Base-by-base conservation (phyloP, 2,797 vertebrate genomes). In the Staurois parvus region DNA sequence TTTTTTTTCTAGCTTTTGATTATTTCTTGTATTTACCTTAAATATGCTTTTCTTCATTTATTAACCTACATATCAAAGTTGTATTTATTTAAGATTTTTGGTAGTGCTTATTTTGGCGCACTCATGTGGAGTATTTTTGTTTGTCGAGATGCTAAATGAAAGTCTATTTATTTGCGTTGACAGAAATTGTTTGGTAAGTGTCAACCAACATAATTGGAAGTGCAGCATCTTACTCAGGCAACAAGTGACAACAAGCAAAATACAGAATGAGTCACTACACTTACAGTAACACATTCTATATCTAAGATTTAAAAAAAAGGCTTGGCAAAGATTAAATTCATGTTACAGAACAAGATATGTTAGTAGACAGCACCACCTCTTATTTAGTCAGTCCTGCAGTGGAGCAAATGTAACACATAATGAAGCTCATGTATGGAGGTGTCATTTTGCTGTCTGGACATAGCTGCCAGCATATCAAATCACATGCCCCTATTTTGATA, bases 1-100 rank as follows among this genome's bases (percentile, higher is more conserved):
- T 45, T 15, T 42, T 42, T 64, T 77, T 34, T 76, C 37, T 62
- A 24, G 45, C 30, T 76, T 21, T 77, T 66, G 59, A 64, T 30
- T 66, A 64, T 66, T 77, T n/a, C 34, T 21, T 77, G 40, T 77
- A 77, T 66, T 34, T 59, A 28, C 59, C 13, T n/a, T 40, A 40
- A 66, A 32, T 32, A 42, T 66, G 37, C 52, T 34, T 77, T 34
- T 77, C 19, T 66, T 77, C 32, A 40, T 59, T 59, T 66, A 32
- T 64, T 19, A 52, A 52, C 8, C 48, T 17, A 48, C 12, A 48
- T 48, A 48, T 48, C 45, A 52, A 52, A 52, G 48, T 19, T 52
- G 19, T 52, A 19, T 52, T 52, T 52, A 21, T 52, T 52, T 52
- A 2, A 19, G 19, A 2, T 52, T 21, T 52, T 52, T 21, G 19